Percentiles rank a stretch among this genome's conserved stretches.
These are phyloP conservation scores for Channa argus DNA, from an alignment of 2,113 vertebrate genomes.

Conservation along the genomic window DNA sequence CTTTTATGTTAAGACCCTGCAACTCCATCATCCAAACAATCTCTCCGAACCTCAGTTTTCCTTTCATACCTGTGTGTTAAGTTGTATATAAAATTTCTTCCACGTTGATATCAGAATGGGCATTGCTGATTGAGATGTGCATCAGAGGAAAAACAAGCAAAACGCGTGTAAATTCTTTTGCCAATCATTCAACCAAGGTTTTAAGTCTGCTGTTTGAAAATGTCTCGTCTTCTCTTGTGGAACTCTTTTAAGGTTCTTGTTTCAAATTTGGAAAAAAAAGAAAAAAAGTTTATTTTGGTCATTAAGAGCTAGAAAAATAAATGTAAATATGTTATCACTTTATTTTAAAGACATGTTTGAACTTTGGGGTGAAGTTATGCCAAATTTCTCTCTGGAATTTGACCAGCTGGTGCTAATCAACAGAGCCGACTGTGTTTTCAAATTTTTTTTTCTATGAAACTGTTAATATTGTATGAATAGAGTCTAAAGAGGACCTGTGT, in stretches of 20 bases:
- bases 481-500: constrained; percentile 89
- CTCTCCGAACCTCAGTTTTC: constrained; percentile 60
- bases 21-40: constrained; percentile 7
- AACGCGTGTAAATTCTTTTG: constrained; percentile 52
- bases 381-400: constrained; percentile 72
- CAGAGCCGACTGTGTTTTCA: constrained; percentile 69
- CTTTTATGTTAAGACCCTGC: background rate
- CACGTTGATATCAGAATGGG: constrained; percentile 74
- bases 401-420: constrained; percentile 85
- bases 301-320: constrained; percentile 54
- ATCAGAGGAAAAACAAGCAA: constrained; percentile 44
- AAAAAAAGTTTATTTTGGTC: constrained; percentile 74
- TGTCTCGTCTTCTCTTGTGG: constrained; percentile 46
- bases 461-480: constrained; percentile 90
- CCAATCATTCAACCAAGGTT: constrained; percentile 59
- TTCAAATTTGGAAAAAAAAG: constrained; percentile 20
- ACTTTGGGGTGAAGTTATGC: constrained; percentile 65
- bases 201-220: constrained; percentile 54
- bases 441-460: constrained; percentile 85
- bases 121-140: constrained; percentile 76
- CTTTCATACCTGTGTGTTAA: constrained; percentile 58
- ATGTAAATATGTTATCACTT: constrained; percentile 70
- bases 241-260: constrained; percentile 49
- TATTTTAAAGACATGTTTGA: constrained; percentile 73
- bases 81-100: constrained; percentile 66